Conservation (phyloP, 2,113 vertebrate genomes). For the Archilochus colubris region DNA sequence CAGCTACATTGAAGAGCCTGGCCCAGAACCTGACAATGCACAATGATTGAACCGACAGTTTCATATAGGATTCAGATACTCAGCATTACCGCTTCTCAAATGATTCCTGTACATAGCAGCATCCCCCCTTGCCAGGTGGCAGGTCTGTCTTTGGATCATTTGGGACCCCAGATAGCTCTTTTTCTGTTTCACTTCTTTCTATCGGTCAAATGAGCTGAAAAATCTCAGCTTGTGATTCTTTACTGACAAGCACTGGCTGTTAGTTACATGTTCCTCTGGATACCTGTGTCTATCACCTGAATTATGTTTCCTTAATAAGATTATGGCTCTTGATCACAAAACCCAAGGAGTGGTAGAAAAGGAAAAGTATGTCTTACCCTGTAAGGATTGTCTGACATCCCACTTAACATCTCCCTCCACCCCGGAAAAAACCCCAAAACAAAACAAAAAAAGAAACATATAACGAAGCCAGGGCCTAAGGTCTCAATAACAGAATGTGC, state of each 20-base stretch:
- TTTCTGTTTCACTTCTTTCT: neutral
- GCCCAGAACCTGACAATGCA: neutral
- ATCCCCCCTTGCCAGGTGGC: neutral
- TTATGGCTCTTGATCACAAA: slow-evolving; percentile 22
- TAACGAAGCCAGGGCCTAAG: neutral
- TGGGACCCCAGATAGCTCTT: neutral
- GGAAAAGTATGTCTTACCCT: neutral
- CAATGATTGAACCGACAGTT: neutral
- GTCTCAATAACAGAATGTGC: neutral
- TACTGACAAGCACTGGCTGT: neutral
- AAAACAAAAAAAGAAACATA: neutral
- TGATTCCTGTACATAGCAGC: neutral
- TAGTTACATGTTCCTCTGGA: neutral
- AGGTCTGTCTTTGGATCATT: neutral
- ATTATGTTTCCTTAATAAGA: slow-evolving; percentile 4
- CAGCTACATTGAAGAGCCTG: neutral
- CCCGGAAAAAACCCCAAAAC: neutral
- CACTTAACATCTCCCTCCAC: neutral
- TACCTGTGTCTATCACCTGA: neutral
- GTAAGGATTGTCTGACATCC: neutral
- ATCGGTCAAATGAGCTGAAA: neutral
- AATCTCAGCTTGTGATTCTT: neutral
- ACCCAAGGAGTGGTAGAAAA: neutral
- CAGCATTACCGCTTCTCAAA: neutral
- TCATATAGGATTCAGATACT: neutral